phyloP scores from a whole-genome alignment of 2,797 vertebrate genomes.

The Pangasius mekongensis region DNA sequence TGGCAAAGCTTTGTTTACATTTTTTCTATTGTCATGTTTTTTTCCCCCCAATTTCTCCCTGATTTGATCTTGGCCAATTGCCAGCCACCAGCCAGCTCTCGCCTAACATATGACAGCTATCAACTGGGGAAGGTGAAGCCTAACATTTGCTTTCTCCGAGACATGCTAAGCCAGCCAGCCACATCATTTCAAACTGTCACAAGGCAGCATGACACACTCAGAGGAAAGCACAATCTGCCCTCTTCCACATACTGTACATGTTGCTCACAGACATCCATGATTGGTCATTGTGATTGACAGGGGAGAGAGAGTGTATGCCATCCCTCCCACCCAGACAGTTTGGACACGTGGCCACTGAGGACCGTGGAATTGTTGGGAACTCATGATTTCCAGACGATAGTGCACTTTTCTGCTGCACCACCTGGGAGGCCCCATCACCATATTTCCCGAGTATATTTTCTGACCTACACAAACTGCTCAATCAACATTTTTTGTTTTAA shows the following conservation, averaged over 20 bases:
- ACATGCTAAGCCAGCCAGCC: not conserved
- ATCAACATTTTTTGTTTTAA: not conserved
- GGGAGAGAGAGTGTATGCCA: not conserved
- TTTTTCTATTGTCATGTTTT: not conserved
- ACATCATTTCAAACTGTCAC: not conserved
- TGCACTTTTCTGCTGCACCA: not conserved
- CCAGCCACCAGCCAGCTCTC: not conserved
- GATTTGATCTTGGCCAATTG: not conserved
- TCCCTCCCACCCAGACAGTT: not conserved
- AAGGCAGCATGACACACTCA: not conserved
- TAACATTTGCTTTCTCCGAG: not conserved
- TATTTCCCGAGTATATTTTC: not conserved
- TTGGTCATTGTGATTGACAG: not conserved
- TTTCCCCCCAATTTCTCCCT: not conserved
- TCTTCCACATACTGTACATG: not conserved
- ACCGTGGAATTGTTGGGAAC: not conserved
- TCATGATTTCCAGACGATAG: not conserved
- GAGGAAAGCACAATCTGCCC: not conserved
- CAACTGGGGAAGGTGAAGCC: not conserved
- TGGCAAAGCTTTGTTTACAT: not conserved
- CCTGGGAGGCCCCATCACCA: not conserved
- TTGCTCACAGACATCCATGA: not conserved
- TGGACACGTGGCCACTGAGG: not conserved
- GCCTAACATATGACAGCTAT: not conserved
- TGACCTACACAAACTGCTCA: not conserved